phyloP scores from a whole-genome alignment of 2,797 vertebrate species.

The Rallus crepitans region DNA sequence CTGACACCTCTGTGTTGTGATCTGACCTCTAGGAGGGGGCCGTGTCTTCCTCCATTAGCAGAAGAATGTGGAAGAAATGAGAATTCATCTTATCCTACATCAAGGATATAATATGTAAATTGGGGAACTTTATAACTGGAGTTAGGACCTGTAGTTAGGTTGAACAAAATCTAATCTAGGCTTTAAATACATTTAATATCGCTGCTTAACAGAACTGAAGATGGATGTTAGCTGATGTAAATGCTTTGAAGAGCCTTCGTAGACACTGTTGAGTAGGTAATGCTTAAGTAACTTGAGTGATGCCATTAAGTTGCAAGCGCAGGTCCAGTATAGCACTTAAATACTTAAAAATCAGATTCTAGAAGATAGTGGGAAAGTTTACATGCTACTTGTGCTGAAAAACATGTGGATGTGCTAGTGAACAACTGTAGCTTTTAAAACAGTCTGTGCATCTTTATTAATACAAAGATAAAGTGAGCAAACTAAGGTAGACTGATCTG shows the following conservation, averaged over 20 bases:
- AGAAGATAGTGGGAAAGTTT: background rate
- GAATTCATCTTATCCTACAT: background rate
- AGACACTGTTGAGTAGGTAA: background rate
- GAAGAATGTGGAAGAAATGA: background rate
- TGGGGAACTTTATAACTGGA: background rate
- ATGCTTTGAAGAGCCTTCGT: background rate
- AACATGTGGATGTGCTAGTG: background rate
- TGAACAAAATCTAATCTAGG: background rate
- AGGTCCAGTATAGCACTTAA: background rate
- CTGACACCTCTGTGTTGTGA: background rate
- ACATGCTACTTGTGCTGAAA: background rate
- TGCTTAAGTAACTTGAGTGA: background rate
- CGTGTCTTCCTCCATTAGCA: background rate
- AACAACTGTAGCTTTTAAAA: background rate
- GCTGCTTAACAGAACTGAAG: background rate
- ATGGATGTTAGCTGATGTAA: background rate
- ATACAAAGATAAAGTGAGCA: background rate
- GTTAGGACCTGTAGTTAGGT: background rate
- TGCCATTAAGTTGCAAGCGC: background rate
- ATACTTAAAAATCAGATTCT: background rate
- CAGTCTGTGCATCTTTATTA: background rate
- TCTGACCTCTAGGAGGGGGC: background rate
- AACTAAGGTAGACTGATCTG: background rate
- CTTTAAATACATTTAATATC: background rate
- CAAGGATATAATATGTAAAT: background rate